These are phyloP conservation scores for Emmelina monodactyla DNA, from an alignment of 2,888 invertebrate genomes.

Conservation along the genomic window DNA sequence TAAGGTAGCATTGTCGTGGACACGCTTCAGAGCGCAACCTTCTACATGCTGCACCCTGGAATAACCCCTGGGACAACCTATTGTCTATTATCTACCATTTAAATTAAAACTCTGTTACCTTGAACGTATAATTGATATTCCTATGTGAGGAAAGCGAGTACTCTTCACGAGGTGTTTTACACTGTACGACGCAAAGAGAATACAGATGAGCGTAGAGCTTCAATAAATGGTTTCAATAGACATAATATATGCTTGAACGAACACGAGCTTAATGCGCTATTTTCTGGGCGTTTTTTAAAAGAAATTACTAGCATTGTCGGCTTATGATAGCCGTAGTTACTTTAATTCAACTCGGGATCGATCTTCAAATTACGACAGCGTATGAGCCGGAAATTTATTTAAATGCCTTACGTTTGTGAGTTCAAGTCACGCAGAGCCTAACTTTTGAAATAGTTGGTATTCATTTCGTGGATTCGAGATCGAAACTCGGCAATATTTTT, in stretches of 20 bases:
- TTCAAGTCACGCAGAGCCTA: too few species aligned
- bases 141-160: too few species aligned
- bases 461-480: too few species aligned
- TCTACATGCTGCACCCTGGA: slow-evolving; percentile 32
- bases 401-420: background rate
- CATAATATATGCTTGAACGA: slow-evolving; percentile 25
- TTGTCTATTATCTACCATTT: slow-evolving; percentile 1
- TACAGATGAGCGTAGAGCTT: slow-evolving; percentile 45
- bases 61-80: slow-evolving; percentile 19
- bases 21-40: slow-evolving; percentile 31
- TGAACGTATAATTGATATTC: background rate
- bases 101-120: background rate
- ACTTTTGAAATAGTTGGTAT: too few species aligned
- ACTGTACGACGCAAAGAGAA: slow-evolving; percentile 38
- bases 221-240: slow-evolving; percentile 40
- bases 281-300: background rate
- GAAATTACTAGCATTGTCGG: slow-evolving; percentile 1
- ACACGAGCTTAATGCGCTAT: slow-evolving; percentile 15
- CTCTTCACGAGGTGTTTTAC: background rate
- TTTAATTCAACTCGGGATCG: background rate
- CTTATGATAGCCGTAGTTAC: background rate
- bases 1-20: slow-evolving; percentile 51
- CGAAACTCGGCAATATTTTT: too few species aligned
- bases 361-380: background rate
- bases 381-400: background rate